These are phyloP conservation scores for Hirudinaria manillensis DNA, from an alignment of 2,888 invertebrate species.

Conservation along the genomic window DNA sequence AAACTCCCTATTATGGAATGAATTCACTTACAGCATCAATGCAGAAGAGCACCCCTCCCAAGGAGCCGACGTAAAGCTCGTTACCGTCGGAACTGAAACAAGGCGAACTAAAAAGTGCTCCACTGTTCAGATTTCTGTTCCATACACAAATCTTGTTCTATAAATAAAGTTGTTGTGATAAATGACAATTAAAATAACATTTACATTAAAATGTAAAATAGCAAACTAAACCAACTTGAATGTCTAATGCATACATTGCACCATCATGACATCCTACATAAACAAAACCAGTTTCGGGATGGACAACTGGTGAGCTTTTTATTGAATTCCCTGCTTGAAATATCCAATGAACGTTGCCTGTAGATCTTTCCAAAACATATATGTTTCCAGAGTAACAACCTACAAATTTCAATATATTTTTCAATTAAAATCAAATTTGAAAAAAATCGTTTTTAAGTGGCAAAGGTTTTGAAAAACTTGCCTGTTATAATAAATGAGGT, in stretches of 20 bases:
- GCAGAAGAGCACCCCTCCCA: not conserved
- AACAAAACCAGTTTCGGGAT: constrained; percentile 57
- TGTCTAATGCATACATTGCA: constrained; percentile 61
- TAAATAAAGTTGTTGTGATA: not conserved
- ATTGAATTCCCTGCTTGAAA: constrained; percentile 62
- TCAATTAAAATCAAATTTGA: not conserved
- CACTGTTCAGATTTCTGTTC: not conserved
- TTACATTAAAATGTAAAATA: too few species aligned
- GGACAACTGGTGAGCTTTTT: constrained; percentile 62
- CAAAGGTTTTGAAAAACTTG: constrained; percentile 21
- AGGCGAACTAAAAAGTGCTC: not conserved
- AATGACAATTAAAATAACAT: not conserved
- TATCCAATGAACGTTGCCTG: constrained; percentile 62
- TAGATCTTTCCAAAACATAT: constrained; percentile 62
- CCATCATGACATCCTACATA: constrained; percentile 71
- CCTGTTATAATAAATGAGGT: constrained; percentile 64
- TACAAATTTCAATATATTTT: constrained; percentile 40
- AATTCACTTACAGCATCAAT: not conserved
- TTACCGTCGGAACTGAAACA: not conserved
- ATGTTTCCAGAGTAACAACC: constrained; percentile 70
- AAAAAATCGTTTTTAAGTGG: not conserved
- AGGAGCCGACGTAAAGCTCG: not conserved
- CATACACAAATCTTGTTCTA: not conserved
- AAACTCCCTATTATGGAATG: too few species aligned
- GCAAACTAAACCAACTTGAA: constrained; percentile 55